Percentiles rank a stretch among this genome's conserved stretches.
These are phyloP conservation scores for Trematocara stigmaticum DNA, from an alignment of 2,113 vertebrate genomes.

Conservation along the genomic window DNA sequence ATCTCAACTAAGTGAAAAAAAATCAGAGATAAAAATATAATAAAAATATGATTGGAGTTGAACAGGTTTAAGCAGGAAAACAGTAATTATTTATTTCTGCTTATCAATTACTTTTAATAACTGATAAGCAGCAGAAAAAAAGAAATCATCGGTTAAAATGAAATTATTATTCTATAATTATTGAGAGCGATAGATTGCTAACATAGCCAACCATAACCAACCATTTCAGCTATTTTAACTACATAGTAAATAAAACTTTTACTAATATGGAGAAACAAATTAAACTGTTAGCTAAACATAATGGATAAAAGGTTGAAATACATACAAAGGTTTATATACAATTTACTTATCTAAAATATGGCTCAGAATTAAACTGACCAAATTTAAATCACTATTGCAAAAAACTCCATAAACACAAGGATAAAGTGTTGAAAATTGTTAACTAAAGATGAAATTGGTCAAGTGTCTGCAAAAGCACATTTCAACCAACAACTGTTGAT, in stretches of 20 bases:
- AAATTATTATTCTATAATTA: no score
- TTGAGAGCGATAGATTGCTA: background rate
- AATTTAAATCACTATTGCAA: background rate
- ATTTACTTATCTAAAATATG: background rate
- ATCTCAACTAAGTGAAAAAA: rapidly evolving
- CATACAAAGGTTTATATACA: background rate
- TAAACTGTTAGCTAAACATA: background rate
- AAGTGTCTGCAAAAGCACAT: background rate
- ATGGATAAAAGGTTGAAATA: background rate
- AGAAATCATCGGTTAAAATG: no score
- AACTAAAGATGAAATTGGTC: background rate
- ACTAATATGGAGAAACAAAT: background rate
- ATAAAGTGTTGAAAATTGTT: background rate
- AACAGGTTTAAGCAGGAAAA: background rate
- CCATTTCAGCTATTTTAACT: background rate
- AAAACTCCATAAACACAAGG: background rate
- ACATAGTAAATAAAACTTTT: background rate
- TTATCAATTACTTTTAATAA: background rate
- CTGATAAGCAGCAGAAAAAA: background rate
- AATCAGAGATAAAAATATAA: background rate
- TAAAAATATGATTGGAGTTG: background rate
- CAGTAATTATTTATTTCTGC: background rate
- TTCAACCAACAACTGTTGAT: background rate
- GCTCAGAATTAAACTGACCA: background rate
- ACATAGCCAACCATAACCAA: background rate